phyloP scores from a whole-genome alignment of 2,888 invertebrate species.

The Anagyrus pseudococci region DNA sequence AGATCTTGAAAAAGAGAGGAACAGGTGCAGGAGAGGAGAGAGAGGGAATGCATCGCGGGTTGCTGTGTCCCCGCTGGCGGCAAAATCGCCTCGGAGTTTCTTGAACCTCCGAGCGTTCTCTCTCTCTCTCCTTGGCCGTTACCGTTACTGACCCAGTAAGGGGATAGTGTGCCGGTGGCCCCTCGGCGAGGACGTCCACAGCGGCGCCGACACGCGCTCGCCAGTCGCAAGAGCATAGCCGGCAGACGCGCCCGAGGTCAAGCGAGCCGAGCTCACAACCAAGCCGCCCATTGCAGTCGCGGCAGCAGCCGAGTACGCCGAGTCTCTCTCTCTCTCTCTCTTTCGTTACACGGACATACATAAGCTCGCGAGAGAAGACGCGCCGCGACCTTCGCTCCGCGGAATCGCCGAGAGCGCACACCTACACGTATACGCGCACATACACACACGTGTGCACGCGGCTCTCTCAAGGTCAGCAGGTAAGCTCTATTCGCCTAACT shows the following conservation, averaged over 20 bases:
- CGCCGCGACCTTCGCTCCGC: no score
- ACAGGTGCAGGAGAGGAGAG: no score
- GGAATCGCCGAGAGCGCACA: no score
- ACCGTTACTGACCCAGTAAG: conserved; percentile 61
- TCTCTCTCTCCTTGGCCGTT: conserved; percentile 36
- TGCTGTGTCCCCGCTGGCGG: no score
- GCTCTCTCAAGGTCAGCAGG: no score
- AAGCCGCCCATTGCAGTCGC: neutral
- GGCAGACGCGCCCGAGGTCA: conserved; percentile 10
- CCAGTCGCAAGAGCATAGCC: conserved; percentile 2
- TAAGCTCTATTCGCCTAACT: no score
- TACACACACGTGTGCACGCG: no score
- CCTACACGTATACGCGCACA: no score
- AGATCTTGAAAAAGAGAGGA: no score
- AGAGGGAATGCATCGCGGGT: neutral
- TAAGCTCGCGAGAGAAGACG: no score
- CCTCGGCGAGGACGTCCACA: conserved; percentile 11
- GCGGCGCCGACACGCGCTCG: no score
- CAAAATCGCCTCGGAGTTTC: conserved; percentile 45
- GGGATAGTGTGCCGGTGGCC: conserved; percentile 16
- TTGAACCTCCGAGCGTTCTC: conserved; percentile 49
- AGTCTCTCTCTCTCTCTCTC: neutral
- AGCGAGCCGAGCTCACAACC: neutral
- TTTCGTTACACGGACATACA: no score
- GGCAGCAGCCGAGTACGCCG: neutral